Conservation (phyloP, 2,113 vertebrate species). For the Paedocypris sp. region DNA sequence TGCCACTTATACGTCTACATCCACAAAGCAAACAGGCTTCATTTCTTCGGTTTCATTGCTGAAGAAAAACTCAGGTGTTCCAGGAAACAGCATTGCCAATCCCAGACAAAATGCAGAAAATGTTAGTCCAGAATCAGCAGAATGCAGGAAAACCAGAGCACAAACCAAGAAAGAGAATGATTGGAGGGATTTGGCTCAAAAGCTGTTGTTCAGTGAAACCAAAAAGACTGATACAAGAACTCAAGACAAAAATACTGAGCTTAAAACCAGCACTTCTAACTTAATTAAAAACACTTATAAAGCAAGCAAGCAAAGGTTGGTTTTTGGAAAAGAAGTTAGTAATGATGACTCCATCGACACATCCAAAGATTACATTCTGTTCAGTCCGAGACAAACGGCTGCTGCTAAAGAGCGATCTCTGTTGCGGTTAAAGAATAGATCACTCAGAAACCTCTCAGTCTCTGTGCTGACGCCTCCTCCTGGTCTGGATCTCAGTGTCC, state of each 20-base stretch:
- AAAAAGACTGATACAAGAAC: constrained; percentile 23
- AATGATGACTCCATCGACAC: constrained; percentile 7
- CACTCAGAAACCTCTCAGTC: constrained; percentile 34
- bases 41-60: not conserved
- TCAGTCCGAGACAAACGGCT: constrained; percentile 54
- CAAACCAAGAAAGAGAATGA: constrained; percentile 31
- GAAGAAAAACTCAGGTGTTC: constrained; percentile 7
- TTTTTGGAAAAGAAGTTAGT: constrained; percentile 14
- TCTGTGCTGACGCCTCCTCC: constrained; percentile 71
- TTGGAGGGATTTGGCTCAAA: constrained; percentile 53
- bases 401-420: constrained; percentile 46
- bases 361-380: constrained; percentile 58
- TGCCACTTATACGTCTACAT: too few species aligned
- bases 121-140: not conserved
- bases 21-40: not conserved
- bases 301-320: constrained; percentile 10
- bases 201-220: constrained; percentile 56
- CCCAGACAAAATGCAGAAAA: not conserved
- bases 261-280: too few species aligned
- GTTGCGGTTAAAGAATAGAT: constrained; percentile 27
- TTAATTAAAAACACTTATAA: constrained; percentile 18
- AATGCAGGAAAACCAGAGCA: constrained; percentile 26
- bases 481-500: constrained; percentile 58
- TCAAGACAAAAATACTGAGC: not conserved
- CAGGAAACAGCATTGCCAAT: not conserved